Percentiles rank a stretch among this genome's conserved stretches.
Conservation (phyloP, 2,888 invertebrate genomes). For the Girardia tigrina region DNA sequence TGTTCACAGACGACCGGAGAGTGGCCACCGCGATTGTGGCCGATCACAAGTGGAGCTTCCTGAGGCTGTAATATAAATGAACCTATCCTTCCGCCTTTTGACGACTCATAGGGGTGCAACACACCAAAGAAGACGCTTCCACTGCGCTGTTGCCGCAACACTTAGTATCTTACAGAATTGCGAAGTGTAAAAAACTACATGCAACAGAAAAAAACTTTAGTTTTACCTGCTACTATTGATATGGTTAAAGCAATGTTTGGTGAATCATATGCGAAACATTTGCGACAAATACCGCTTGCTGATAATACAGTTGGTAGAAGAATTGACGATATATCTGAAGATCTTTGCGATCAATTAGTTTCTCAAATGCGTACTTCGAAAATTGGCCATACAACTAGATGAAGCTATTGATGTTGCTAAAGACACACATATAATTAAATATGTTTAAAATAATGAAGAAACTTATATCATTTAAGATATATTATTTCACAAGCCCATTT, state of each 20-base stretch:
- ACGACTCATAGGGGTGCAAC: no score
- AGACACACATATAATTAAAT: neutral
- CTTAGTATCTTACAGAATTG: constrained; percentile 12
- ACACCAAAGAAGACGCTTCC: no score
- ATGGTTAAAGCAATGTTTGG: neutral
- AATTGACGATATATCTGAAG: neutral
- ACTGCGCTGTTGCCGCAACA: neutral
- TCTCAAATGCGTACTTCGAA: constrained; percentile 5
- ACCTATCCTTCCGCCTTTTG: no score
- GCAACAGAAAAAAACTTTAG: no score
- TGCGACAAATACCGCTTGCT: constrained; percentile 17
- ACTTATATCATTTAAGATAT: constrained; percentile 8
- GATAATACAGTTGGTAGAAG: neutral
- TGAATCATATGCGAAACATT: neutral
- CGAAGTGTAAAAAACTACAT: neutral
- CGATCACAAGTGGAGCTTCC: no score
- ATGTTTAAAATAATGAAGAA: neutral
- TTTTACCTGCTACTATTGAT: constrained; percentile 4
- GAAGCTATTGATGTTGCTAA: neutral
- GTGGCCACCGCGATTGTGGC: no score
- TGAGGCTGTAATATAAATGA: no score
- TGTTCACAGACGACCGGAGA: no score
- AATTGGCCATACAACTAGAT: neutral
- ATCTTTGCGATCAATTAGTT: constrained; percentile 19
- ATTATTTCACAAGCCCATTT: neutral